Conservation (phyloP, 2,888 invertebrate genomes). For the Tiliacea aurago region DNA sequence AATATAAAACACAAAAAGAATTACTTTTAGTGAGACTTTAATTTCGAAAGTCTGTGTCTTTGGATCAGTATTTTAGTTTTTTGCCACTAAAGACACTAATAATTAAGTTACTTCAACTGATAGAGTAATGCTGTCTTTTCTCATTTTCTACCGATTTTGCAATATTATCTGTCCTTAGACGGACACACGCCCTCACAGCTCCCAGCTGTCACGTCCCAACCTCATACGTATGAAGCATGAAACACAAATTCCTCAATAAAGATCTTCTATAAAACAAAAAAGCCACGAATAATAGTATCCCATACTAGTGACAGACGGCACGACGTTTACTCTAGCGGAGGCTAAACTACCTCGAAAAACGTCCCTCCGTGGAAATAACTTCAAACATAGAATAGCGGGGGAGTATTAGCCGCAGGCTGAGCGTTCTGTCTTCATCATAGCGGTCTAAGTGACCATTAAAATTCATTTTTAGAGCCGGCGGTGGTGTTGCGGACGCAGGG, state of each 20-base stretch:
- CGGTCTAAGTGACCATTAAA: constrained; percentile 85
- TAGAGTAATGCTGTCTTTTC: background rate
- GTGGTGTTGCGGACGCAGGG: constrained; percentile 59
- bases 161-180: background rate
- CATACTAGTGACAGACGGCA: constrained; percentile 54
- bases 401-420: constrained; percentile 68
- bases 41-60: too few species aligned
- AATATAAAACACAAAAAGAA: too few species aligned
- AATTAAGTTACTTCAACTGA: background rate
- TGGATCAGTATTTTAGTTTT: too few species aligned
- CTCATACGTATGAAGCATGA: constrained; percentile 40
- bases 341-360: constrained; percentile 63
- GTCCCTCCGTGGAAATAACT: constrained; percentile 57
- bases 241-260: constrained; percentile 42
- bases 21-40: too few species aligned
- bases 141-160: background rate
- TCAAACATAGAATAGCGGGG: constrained; percentile 66
- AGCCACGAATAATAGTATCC: constrained; percentile 43
- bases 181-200: background rate
- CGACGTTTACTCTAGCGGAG: constrained; percentile 58
- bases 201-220: constrained; percentile 15
- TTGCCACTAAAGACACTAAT: too few species aligned
- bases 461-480: constrained; percentile 83
- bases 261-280: constrained; percentile 44
- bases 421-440: constrained; percentile 81